phyloP scores from a whole-genome alignment of 2,797 vertebrate species.

The Perdix hodgsoniae region DNA sequence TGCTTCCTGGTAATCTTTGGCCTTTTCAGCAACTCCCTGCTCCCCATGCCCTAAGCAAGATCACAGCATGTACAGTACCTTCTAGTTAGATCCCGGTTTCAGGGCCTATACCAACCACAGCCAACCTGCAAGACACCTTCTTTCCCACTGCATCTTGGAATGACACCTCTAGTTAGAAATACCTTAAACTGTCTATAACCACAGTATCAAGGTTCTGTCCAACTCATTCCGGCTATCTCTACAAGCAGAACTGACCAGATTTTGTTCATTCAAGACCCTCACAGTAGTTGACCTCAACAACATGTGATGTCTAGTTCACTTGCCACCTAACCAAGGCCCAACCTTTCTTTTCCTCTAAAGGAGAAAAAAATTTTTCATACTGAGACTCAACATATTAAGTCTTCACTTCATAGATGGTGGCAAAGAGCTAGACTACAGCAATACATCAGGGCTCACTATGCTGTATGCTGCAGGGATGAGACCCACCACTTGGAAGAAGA shows the following conservation, averaged over 20 bases:
- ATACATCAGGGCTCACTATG: rapidly evolving
- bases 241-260: background rate
- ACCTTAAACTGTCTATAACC: background rate
- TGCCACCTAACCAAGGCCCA: background rate
- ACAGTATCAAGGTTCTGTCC: background rate
- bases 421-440: background rate
- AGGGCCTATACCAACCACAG: background rate
- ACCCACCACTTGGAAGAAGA: background rate
- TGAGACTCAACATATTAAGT: background rate
- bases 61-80: background rate
- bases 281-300: rapidly evolving
- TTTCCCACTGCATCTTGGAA: background rate
- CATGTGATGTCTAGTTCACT: background rate
- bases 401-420: rapidly evolving
- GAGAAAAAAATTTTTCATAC: background rate
- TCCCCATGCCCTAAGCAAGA: background rate
- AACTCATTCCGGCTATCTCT: rapidly evolving
- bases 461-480: background rate
- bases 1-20: background rate
- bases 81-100: background rate
- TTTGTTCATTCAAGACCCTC: background rate
- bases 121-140: background rate
- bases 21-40: background rate
- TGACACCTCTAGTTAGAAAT: background rate
- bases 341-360: background rate